A percentile compares a stretch with the other conserved stretches of the same genome.
Conservation (phyloP, 2,113 vertebrate species). For the Nothoprocta perdicaria region DNA sequence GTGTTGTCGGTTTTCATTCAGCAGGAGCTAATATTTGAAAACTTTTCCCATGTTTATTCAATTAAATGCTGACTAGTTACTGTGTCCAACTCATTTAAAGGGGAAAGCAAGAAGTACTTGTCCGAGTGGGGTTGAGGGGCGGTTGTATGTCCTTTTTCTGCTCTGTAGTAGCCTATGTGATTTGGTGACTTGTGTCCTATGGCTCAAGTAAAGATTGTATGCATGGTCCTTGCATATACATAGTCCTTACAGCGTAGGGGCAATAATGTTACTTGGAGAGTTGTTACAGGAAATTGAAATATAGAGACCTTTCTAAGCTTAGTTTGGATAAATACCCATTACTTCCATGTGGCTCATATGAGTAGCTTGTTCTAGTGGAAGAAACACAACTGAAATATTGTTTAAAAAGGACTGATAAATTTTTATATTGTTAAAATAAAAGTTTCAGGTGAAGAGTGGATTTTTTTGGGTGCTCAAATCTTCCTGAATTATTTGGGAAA, state of each 20-base stretch:
- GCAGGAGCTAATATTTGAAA: background rate
- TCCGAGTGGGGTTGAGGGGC: background rate
- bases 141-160: background rate
- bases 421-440: background rate
- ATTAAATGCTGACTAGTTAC: background rate
- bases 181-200: conserved; percentile 13
- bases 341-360: conserved; percentile 23
- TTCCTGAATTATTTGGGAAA: background rate
- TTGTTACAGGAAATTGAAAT: conserved; percentile 22
- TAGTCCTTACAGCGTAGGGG: background rate
- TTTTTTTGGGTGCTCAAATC: background rate
- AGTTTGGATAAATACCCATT: conserved; percentile 17
- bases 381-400: background rate
- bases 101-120: fast-evolving
- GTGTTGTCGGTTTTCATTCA: conserved; percentile 8
- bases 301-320: background rate
- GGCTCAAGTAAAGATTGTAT: conserved; percentile 26
- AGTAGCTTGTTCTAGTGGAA: conserved; percentile 41
- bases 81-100: background rate
- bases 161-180: background rate
- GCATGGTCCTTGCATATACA: background rate
- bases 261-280: conserved; percentile 8
- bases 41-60: background rate
- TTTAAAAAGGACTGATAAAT: conserved; percentile 49
- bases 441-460: background rate